Evolutionary conservation across 2,888 invertebrate species (phyloP), one percentile per base, ranked within the genome.

Genomic region (Acanthosoma haemorrhoidale): DNA sequence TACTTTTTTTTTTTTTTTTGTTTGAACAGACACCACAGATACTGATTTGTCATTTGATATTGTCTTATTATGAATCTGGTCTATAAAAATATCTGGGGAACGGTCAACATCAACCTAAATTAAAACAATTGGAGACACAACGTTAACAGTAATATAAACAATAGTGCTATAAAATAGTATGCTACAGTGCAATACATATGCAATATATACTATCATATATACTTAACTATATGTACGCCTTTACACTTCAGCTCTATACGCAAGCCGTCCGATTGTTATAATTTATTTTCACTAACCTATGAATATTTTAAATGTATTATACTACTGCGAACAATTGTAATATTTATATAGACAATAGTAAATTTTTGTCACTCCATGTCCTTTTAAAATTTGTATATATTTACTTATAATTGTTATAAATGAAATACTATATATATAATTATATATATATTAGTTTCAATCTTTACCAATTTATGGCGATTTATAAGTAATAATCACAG

Each of bases 401-500:
- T n/a, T 38, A 38, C n/a, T n/a, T 38, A 38, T 38, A 38, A n/a
- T n/a, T n/a, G n/a, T 36, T 36, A 36, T 11, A 36, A 11, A 36
- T 9, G n/a, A n/a, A n/a, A n/a, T n/a, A n/a, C n/a, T 51, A 21
- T 51, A 51, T 51, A 25, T 51, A 51, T 38, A 38, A n/a, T n/a
- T 51, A 51, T 51, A 34, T 59, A 59, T 59, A 60, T 60, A 34
- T 34, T 8, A 8, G 32, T 15, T 60, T 32, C 31, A 59, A 15
- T 15, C 16, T 59, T 32, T 34, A 32, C 60, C 32, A 60, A 36
- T 16, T 6, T 60, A 34, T 60, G 60, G 60, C 36, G 36, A 60
- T 69, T 63, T 57, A 21, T 68, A 61, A 16, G 34, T 43, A 43
- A 69, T 66, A 72, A 72, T 72, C 72, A 72, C 72, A 72, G 72